A percentile compares a stretch with the other conserved stretches of the same genome.
phyloP scores from a whole-genome alignment of 2,797 vertebrate genomes.

The Pseudochirops corinnae region DNA sequence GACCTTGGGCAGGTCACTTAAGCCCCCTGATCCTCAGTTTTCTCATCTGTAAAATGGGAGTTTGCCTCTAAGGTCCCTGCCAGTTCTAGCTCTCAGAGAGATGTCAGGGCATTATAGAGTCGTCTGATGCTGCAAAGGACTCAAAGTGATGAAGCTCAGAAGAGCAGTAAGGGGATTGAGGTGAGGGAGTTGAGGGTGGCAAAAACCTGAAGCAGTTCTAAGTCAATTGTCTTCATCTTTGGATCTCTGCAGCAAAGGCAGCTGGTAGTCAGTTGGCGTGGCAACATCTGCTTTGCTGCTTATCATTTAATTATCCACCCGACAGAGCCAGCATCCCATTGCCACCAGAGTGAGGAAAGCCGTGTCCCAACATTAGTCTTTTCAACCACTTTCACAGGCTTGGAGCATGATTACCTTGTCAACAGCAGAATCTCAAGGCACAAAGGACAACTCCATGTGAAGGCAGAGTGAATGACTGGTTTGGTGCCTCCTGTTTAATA shows the following conservation, averaged over 20 bases:
- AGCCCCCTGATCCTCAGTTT: background rate
- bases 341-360: background rate
- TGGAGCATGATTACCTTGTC: conserved; percentile 49
- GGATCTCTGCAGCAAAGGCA: background rate
- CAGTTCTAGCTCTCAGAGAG: conserved; percentile 52
- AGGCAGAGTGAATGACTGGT: conserved; percentile 60
- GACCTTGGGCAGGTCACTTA: background rate
- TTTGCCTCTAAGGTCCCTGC: background rate
- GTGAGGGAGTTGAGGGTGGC: background rate
- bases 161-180: background rate
- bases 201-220: background rate
- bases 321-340: rapidly evolving
- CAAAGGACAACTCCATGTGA: conserved; percentile 57
- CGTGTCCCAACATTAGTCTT: background rate
- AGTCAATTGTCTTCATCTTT: background rate
- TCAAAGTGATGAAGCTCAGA: conserved; percentile 26
- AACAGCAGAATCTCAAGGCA: conserved; percentile 19
- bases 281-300: background rate
- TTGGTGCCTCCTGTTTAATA: conserved; percentile 79
- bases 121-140: background rate
- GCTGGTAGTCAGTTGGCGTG: background rate
- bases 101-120: conserved; percentile 49
- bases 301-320: background rate
- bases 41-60: conserved; percentile 31
- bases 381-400: conserved; percentile 31